Percentiles rank a stretch among this genome's conserved stretches.
These are phyloP conservation scores for Bemisia tabaci DNA, from an alignment of 1,140 invertebrate species.

Conservation along the genomic window DNA sequence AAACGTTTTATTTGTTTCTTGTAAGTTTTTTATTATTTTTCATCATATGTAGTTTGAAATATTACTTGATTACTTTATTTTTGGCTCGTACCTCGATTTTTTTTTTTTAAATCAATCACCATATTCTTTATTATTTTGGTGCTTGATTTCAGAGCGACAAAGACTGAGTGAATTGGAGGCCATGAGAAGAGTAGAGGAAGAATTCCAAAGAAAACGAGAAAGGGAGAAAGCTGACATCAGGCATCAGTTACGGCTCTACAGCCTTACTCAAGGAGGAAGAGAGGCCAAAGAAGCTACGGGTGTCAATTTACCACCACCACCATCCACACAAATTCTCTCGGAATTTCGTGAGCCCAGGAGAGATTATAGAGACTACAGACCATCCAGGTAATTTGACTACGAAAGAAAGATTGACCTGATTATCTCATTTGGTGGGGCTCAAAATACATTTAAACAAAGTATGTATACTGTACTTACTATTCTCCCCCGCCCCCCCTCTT, in stretches of 20 bases:
- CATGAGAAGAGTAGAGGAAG: conserved; percentile 58
- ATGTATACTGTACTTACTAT: too few species aligned
- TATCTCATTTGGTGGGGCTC: too few species aligned
- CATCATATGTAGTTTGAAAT: too few species aligned
- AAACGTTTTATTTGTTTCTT: too few species aligned
- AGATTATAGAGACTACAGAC: conserved; percentile 38
- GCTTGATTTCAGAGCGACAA: conserved; percentile 47
- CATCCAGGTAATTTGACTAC: conserved; percentile 20
- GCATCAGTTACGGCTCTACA: conserved; percentile 53
- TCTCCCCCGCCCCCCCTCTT: too few species aligned
- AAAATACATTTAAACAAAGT: too few species aligned
- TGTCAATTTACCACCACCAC: conserved; percentile 14
- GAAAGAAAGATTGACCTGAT: too few species aligned
- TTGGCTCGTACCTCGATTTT: too few species aligned
- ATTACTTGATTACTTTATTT: too few species aligned
- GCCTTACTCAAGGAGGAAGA: conserved; percentile 28
- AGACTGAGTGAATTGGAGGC: conserved; percentile 57
- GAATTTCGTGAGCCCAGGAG: conserved; percentile 33
- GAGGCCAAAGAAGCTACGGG: conserved; percentile 16
- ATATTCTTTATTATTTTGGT: too few species aligned
- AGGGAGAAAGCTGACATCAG: conserved; percentile 58
- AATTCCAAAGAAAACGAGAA: conserved; percentile 56
- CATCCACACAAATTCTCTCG: conserved; percentile 30
- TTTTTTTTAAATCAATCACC: too few species aligned
- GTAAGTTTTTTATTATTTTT: too few species aligned